Percentiles rank a stretch among this genome's conserved stretches.
These are phyloP conservation scores for Laupala kohalensis DNA, from an alignment of 1,140 invertebrate species.

Conservation along the genomic window DNA sequence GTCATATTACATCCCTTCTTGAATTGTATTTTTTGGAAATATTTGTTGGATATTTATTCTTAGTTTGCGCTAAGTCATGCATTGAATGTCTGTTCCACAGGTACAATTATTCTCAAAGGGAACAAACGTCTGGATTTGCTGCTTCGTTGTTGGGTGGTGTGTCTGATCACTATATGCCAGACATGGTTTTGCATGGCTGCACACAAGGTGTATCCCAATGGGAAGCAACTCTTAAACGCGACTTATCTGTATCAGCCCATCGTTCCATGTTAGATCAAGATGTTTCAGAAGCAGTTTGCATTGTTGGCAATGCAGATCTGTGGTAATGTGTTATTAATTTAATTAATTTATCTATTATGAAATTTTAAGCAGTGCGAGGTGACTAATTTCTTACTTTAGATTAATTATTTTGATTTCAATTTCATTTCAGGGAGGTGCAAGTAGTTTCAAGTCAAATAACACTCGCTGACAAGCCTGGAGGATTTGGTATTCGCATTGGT, in stretches of 20 bases:
- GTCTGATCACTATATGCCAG: conserved; percentile 57
- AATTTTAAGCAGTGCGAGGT: not conserved
- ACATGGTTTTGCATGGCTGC: conserved; percentile 56
- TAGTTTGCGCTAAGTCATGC: too few relatives aligned
- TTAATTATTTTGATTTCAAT: not conserved
- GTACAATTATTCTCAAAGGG: not conserved
- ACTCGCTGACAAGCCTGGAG: conserved; percentile 26
- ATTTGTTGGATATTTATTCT: too few relatives aligned
- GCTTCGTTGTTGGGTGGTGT: conserved; percentile 46
- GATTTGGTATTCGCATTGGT: conserved; percentile 36
- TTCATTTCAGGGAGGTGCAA: conserved; percentile 34
- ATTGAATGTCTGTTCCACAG: too few relatives aligned
- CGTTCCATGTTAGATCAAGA: conserved; percentile 48
- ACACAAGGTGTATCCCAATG: conserved; percentile 29
- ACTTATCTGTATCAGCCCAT: conserved; percentile 40
- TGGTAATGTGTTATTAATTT: conserved; percentile 38
- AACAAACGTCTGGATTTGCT: conserved; percentile 25
- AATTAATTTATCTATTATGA: not conserved
- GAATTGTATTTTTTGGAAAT: too few relatives aligned
- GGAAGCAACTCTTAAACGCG: conserved; percentile 34
- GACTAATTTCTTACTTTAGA: not conserved
- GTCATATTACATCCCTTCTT: too few relatives aligned
- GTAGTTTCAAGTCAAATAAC: conserved; percentile 39
- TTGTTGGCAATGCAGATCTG: conserved; percentile 68
- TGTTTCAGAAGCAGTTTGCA: conserved; percentile 62